Base-by-base conservation (phyloP, 2,888 invertebrate genomes). In the Pollenia labialis region DNA sequence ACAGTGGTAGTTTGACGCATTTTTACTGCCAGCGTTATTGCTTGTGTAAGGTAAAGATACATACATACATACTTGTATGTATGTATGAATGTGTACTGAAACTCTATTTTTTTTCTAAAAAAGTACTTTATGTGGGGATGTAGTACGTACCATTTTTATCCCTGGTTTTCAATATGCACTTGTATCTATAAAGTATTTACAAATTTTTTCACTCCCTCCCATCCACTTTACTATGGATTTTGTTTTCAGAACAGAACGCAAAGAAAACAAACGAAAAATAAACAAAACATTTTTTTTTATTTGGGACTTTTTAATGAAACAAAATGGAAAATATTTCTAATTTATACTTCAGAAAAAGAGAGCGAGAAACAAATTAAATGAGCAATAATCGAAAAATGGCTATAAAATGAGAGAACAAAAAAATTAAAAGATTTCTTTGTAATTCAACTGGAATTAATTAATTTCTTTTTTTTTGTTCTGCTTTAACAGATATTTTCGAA, bases 221-320 rank as follows among this genome's bases (percentile, higher is more conserved):
- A 12, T 40, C n/a, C 58, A 42, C n/a, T 16, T 62, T 9, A 0
- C 40, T 11, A 23, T 23, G 16, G 32, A 68, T 46, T 52, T 68
- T 79, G 40, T 42, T 48, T 58, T n/a, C 10, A 2, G 52, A 54
- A 74, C 56, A 66, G 74, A 58, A 48, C 1, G 14, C n/a, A 74
- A 46, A 54, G 64, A 71, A 80, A 46, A 44, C 48, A n/a, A 72
- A 89, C 6, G 14, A 79, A 76, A 81, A 76, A 71, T 81, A 85
- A 85, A 85, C 80, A 85, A 80, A 75, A 62, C 46, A 71, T 60
- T 69, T 62, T 46, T 60, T 42, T 4, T 18, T 16, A n/a, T 68
- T 9, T 32, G 6, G 32, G 32, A 50, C 1, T 12, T 46, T 46
- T 3, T 1, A n/a, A 23, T 0, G 71, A 16, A 72, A 71, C 80